phyloP scores from a whole-genome alignment of 2,113 vertebrate genomes.

The Syrmaticus mikado region DNA sequence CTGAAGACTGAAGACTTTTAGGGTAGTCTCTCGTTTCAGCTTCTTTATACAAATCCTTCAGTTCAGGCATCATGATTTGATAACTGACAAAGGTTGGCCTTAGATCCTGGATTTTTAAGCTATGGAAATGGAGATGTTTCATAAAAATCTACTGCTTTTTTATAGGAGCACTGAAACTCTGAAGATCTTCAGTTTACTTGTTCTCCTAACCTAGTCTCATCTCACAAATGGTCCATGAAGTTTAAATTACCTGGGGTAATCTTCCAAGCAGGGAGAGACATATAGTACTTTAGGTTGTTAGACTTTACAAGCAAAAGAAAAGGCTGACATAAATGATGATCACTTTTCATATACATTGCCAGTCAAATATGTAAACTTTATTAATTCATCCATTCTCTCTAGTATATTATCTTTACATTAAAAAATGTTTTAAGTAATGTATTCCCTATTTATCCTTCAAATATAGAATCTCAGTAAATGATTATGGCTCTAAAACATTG shows the following conservation, averaged over 20 bases:
- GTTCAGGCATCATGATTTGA: background rate
- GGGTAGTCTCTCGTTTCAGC: background rate
- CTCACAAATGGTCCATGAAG: background rate
- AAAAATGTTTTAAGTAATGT: background rate
- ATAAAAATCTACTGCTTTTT: background rate
- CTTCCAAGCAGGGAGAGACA: background rate
- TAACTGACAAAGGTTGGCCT: background rate
- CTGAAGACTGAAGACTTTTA: background rate
- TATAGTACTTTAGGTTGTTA: background rate
- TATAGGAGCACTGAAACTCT: background rate
- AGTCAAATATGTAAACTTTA: background rate
- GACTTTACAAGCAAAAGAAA: background rate
- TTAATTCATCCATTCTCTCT: background rate
- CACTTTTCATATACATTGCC: background rate
- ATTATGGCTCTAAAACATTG: background rate
- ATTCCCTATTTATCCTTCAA: background rate
- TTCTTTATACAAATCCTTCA: background rate
- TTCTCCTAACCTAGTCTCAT: background rate
- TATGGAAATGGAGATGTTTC: fast-evolving
- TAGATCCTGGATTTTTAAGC: background rate
- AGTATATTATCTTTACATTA: background rate
- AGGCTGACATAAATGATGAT: background rate
- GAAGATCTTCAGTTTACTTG: background rate
- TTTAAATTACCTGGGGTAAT: background rate
- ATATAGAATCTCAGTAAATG: background rate